Evolutionary conservation across 2,888 invertebrate genomes (phyloP).

Genomic region (Cosmorhoe ocellata): DNA sequence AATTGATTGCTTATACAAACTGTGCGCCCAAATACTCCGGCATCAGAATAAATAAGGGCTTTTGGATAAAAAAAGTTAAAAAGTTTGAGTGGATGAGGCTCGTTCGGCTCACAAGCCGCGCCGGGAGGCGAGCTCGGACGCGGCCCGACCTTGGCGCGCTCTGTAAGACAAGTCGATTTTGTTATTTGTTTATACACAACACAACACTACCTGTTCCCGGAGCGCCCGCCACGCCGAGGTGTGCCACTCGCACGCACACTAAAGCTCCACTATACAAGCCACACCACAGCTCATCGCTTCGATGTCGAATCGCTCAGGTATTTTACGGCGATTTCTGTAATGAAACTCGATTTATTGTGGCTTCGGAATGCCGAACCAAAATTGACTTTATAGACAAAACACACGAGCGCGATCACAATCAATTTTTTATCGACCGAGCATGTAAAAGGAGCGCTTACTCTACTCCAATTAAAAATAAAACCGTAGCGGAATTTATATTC

Average conservation of each 20-base stretch:
- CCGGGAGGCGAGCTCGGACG: constrained; percentile 46
- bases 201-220: constrained; percentile 76
- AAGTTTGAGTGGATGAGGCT: constrained; percentile 58
- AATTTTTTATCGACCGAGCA: constrained; percentile 52
- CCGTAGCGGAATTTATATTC: constrained; percentile 58
- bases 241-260: constrained; percentile 41
- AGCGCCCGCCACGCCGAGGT: constrained; percentile 36
- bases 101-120: constrained; percentile 24
- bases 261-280: constrained; percentile 35
- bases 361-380: constrained; percentile 65
- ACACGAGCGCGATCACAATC: constrained; percentile 63
- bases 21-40: constrained; percentile 80
- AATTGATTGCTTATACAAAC: constrained; percentile 83
- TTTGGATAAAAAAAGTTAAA: constrained; percentile 66
- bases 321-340: constrained; percentile 79
- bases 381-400: constrained; percentile 66
- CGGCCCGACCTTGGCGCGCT: constrained; percentile 72
- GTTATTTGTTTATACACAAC: constrained; percentile 82
- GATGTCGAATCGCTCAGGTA: constrained; percentile 69
- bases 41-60: constrained; percentile 80
- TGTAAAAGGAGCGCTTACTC: constrained; percentile 48
- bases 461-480: constrained; percentile 62
- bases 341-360: constrained; percentile 75
- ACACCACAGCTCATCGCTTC: constrained; percentile 44
- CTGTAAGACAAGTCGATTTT: constrained; percentile 80